These are phyloP conservation scores for Calliphora vicina DNA, from an alignment of 1,140 invertebrate genomes.

Conservation along the genomic window DNA sequence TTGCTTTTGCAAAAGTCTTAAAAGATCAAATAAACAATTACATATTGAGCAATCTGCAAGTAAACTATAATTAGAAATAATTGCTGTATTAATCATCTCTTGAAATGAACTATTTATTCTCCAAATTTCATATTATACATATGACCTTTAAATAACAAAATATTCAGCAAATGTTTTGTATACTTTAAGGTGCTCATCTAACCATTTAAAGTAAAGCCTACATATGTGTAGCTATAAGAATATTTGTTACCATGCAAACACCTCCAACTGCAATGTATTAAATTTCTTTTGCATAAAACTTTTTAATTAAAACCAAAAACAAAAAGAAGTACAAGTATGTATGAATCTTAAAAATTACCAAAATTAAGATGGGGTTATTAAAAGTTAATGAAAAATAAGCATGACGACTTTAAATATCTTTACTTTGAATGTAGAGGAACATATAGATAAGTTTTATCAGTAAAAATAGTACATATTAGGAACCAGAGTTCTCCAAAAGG, in stretches of 20 bases:
- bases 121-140: too few relatives aligned
- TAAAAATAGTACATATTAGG: too few relatives aligned
- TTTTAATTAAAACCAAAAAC: constrained; percentile 40
- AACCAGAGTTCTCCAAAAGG: too few relatives aligned
- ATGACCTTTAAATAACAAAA: not conserved
- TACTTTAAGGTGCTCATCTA: not conserved
- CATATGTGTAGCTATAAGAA: not conserved
- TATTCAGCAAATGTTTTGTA: not conserved
- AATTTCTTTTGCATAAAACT: constrained; percentile 28
- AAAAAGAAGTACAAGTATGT: not conserved
- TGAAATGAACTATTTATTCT: too few relatives aligned
- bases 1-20: too few relatives aligned
- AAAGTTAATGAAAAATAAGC: not conserved
- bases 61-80: too few relatives aligned
- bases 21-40: too few relatives aligned
- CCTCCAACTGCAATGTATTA: constrained; percentile 31
- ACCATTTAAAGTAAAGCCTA: constrained; percentile 4
- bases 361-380: not conserved
- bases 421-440: too few relatives aligned
- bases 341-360: not conserved
- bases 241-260: not conserved
- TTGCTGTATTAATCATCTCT: too few relatives aligned
- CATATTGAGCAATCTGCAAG: too few relatives aligned
- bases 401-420: too few relatives aligned
- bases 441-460: too few relatives aligned